Evolutionary conservation across 2,113 vertebrate genomes (phyloP).

Genomic region (Chascanopsetta lugubris): DNA sequence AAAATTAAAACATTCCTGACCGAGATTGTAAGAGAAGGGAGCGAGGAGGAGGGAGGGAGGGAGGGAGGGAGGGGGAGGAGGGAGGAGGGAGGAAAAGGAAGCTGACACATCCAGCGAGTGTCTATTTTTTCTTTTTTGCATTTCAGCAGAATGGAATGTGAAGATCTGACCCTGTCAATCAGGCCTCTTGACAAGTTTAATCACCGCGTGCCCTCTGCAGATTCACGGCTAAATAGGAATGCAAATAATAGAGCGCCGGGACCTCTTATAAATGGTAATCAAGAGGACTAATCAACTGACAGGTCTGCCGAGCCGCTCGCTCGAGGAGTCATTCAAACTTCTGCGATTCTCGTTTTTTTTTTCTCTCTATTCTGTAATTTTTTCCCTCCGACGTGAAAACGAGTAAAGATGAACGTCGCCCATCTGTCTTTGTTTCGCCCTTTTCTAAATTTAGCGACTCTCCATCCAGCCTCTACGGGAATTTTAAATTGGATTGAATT

Average conservation of each 20-base stretch:
- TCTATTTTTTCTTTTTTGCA: constrained; percentile 62
- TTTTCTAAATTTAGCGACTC: no score
- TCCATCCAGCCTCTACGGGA: constrained; percentile 11
- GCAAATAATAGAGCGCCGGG: constrained; percentile 97
- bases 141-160: constrained; percentile 94
- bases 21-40: constrained; percentile 86
- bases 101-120: constrained; percentile 92
- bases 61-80: constrained; percentile 74
- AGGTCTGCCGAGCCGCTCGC: constrained; percentile 92
- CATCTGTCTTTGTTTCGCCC: neutral
- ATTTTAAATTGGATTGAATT: no score
- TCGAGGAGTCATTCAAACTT: constrained; percentile 91
- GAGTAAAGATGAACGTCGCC: constrained; percentile 6
- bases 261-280: constrained; percentile 99
- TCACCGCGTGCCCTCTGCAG: constrained; percentile 95
- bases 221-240: constrained; percentile 99
- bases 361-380: constrained; percentile 73
- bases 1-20: constrained; percentile 99
- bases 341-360: no score
- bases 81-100: constrained; percentile 72
- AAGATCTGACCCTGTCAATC: constrained; percentile 99
- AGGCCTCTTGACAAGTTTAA: constrained; percentile 99
- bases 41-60: constrained; percentile 16
- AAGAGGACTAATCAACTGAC: constrained; percentile 99
- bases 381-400: constrained; percentile 79